Base-by-base conservation (phyloP, 1,140 invertebrate genomes). In the Euwallacea fornicatus region DNA sequence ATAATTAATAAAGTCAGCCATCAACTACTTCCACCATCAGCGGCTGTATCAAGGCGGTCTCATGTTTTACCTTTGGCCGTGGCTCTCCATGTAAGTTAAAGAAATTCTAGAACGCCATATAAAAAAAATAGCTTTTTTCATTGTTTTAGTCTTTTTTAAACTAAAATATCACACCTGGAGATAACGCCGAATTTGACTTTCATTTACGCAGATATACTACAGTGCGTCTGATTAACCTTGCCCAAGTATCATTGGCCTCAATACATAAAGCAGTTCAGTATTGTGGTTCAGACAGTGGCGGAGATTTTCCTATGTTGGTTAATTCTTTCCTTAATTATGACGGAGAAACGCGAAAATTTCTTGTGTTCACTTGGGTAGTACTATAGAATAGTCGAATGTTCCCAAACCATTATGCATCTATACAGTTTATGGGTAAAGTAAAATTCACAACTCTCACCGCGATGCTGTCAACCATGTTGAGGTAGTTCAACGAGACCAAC, bases 191-290 rank as follows among this genome's bases (percentile, higher is more conserved):
- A 68, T 68, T 68, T 61, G 66, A 68, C 66, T 68, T 68, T 68
- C 66, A 68, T 21, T 60, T 43, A 68, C 56, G 53, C 46, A 68
- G 66, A 59, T 60, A 61, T 61, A 58, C 21, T n/a, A 15, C 10
- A 6, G n/a, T 67, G 56, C 63, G 63, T 65, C 54, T 62, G 47
- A 50, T 61, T 72, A 72, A 66, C 70, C 70, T 72, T 72, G 70
- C 62, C 66, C 41, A 44, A 53, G 50, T 72, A 72, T 66, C 70
- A 72, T 72, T 72, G 70, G 70, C 70, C 70, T 47, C 70, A 72
- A 72, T 72, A 72, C 70, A 61, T 72, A 56, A 53, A 61, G 60
- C 16, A 43, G 64, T 58, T 54, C 58, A 9, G 53, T 58, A 16
- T 56, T 33, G 66, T 68, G 56, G 16, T n/a, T 65, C 42, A 15